Percentiles rank a stretch among this genome's conserved stretches.
Conservation (phyloP, 2,888 invertebrate species). For the Oscheius myriophilus region DNA sequence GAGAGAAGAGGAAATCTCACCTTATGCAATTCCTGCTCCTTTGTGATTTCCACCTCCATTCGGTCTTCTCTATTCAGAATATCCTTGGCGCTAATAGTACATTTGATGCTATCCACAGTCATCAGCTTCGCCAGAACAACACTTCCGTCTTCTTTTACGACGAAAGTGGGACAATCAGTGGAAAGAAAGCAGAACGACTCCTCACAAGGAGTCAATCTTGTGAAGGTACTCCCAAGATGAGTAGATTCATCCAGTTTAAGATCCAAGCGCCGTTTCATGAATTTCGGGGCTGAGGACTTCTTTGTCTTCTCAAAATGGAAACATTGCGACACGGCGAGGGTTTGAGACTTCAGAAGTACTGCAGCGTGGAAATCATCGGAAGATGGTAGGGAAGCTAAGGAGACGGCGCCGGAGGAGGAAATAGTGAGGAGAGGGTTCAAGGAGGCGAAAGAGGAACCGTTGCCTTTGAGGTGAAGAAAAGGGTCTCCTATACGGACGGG, state of each 20-base stretch:
- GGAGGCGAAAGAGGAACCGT: conserved; percentile 1
- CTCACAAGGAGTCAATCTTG: neutral
- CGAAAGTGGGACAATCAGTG: conserved; percentile 21
- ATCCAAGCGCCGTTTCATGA: neutral
- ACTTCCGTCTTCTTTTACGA: conserved; percentile 6
- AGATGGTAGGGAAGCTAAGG: neutral
- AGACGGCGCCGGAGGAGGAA: neutral
- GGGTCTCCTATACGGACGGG: neutral
- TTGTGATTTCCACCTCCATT: conserved; percentile 11
- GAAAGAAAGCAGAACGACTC: conserved; percentile 10
- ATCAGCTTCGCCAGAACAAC: conserved; percentile 1
- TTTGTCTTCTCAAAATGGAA: neutral
- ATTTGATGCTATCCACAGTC: conserved; percentile 15
- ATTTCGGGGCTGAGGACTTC: neutral
- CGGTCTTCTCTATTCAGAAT: conserved; percentile 1
- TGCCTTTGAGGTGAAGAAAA: neutral
- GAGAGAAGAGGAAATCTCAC: neutral
- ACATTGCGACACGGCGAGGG: conserved; percentile 4
- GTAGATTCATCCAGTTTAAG: neutral
- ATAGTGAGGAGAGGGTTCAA: neutral
- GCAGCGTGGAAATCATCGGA: neutral
- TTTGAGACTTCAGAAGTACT: neutral
- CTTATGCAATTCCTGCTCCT: neutral
- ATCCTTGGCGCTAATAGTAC: conserved; percentile 11
- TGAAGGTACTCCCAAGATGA: conserved; percentile 10